Conservation (phyloP, 2,888 invertebrate genomes). For the Melieria crassipennis region DNA sequence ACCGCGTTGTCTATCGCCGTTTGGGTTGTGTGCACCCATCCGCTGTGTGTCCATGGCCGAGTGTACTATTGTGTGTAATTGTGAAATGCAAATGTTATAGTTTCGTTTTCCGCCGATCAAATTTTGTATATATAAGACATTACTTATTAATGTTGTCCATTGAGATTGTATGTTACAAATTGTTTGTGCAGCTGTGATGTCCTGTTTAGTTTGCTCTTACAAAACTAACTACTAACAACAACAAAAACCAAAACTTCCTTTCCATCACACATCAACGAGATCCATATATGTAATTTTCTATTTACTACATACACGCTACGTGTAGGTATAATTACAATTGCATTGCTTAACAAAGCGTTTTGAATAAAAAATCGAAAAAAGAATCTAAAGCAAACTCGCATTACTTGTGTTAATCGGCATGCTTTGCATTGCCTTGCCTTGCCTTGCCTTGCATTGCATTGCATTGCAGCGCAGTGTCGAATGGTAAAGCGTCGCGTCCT, state of each 20-base stretch:
- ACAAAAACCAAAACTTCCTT: not conserved
- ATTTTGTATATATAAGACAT: not conserved
- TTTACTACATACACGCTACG: too few relatives aligned
- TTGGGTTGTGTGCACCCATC: not conserved
- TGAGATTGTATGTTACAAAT: not conserved
- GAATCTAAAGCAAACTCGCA: too few relatives aligned
- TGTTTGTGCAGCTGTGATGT: constrained; percentile 46
- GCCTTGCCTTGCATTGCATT: too few relatives aligned
- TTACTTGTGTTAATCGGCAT: too few relatives aligned
- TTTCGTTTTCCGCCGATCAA: not conserved
- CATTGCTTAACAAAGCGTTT: too few relatives aligned
- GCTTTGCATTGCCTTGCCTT: too few relatives aligned
- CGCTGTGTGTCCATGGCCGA: not conserved
- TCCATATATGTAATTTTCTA: too few relatives aligned
- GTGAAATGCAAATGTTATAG: not conserved
- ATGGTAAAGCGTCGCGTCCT: too few relatives aligned
- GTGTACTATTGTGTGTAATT: not conserved
- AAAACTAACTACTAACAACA: not conserved
- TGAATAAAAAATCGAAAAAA: too few relatives aligned
- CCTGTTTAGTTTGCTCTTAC: constrained; percentile 21
- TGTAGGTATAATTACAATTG: too few relatives aligned
- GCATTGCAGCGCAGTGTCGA: too few relatives aligned
- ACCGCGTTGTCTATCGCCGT: not conserved
- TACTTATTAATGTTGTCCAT: not conserved
- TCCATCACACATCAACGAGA: too few relatives aligned